Base-by-base conservation (phyloP, 1,140 invertebrate species). In the Trichogramma pretiosum region DNA sequence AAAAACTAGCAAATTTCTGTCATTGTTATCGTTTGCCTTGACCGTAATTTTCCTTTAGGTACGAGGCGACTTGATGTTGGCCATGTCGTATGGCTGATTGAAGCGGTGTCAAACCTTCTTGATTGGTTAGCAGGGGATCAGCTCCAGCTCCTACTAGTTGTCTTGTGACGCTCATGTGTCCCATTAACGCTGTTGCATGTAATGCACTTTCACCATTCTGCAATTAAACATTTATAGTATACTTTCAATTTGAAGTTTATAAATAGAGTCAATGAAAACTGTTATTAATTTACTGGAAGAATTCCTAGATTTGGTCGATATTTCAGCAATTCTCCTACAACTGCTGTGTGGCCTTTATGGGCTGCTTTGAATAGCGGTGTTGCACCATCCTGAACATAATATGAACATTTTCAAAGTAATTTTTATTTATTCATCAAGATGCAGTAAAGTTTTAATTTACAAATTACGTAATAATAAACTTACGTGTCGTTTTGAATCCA, bases 331-430 rank as follows among this genome's bases (percentile, higher is more conserved):
- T 89, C 87, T 1, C 80, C 77, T 0, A 92, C 82, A n/a, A 94
- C 89, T 28, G 85, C 83, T 4, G 82, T 71, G 61, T 93, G 89
- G 0, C 92, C 92, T 72, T 95, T 94, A 66, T 95, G 91, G 18
- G 87, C 80, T 2, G 92, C 91, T 72, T 95, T 94, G 64, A 93
- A 94, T 19, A 96, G 70, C 4, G 91, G 83, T 1, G 91, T 93
- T 17, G 88, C 89, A 13, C 91, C 92, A 70, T 94, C 88, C 82
- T 88, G 64, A 22, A 75, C 74, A n/a, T n/a, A n/a, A n/a, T n/a
- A n/a, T n/a, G n/a, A n/a, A n/a, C n/a, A n/a, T n/a, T n/a, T n/a
- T n/a, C n/a, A n/a, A n/a, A n/a, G n/a, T n/a, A n/a, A n/a, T n/a
- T n/a, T n/a, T n/a, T n/a, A n/a, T n/a, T n/a, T n/a, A n/a, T n/a